Conservation (phyloP, 1,140 invertebrate genomes). For the Ips typographus region DNA sequence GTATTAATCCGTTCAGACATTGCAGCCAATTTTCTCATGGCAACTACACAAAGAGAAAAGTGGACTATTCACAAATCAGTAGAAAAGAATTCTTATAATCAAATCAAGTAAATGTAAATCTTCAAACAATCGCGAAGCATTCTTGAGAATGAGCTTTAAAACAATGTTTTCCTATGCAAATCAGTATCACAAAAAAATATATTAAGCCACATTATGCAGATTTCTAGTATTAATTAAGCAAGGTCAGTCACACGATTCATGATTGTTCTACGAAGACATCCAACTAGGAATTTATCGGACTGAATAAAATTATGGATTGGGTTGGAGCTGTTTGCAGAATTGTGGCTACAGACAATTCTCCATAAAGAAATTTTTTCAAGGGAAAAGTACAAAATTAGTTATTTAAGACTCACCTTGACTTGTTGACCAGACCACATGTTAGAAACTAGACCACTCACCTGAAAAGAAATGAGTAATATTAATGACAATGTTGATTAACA, state of each 20-base stretch:
- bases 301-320: no score
- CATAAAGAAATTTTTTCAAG: neutral
- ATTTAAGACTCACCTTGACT: constrained; percentile 19
- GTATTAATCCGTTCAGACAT: no score
- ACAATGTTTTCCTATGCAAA: constrained; percentile 9
- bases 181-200: neutral
- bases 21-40: no score
- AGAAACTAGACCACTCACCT: constrained; percentile 23
- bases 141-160: constrained; percentile 3
- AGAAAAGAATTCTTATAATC: no score
- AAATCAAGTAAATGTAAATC: no score
- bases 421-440: constrained; percentile 1
- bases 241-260: constrained; percentile 10
- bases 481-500: no score
- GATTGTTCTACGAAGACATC: neutral
- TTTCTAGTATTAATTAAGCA: constrained; percentile 14
- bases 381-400: constrained; percentile 12
- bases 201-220: constrained; percentile 2
- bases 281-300: no score
- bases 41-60: no score
- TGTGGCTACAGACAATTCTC: no score
- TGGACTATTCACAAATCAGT: no score
- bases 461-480: constrained; percentile 16
- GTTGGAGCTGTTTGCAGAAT: no score
- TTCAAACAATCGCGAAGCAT: neutral